Base-by-base conservation (phyloP, 1,140 invertebrate species). In the Euglossa dilemma region DNA sequence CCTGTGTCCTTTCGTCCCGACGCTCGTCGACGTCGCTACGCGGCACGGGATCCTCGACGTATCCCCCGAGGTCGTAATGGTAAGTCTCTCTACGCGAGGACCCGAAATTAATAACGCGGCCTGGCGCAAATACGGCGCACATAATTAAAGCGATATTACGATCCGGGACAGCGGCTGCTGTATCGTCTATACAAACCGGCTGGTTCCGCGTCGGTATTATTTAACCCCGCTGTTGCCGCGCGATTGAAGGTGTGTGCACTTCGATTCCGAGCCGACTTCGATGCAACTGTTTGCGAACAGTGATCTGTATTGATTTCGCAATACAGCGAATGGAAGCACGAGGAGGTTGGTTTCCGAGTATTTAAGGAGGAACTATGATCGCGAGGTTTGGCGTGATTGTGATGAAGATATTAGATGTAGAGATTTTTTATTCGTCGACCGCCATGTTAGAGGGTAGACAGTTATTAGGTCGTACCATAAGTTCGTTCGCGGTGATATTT, bases 131-230 rank as follows among this genome's bases (percentile, higher is more conserved):
- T 92, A 91, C 86, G 89, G 90, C 70, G 72, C 75, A 90, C 87
- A 91, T 92, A 92, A 93, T 93, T 90, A 91, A 92, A 91, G 85
- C 85, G 86, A 89, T 92, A 93, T 93, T 93, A 92, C 89, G 88
- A 92, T 88, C 85, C 57, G 61, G 76, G 74, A 75, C 85, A 84
- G 76, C 67, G 74, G 73, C 36, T 73, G 81, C 76, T 80, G 85
- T 80, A 87, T 84, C 81, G 76, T 87, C 85, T 87, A 73, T 56
- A 70, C n/a, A n/a, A 69, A 43, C 56, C 50, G 64, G 85, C 52
- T 52, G 75, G 57, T 78, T 50, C 45, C 52, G 54, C 64, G 75
- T 45, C 73, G 76, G 80, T 87, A 67, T 87, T 87, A 87, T 87
- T 87, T 87, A 87, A 72, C 59, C 8, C 20, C 47, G 47, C 43